Percentiles rank a stretch among this genome's conserved stretches.
Conservation (phyloP, 2,797 vertebrate species). For the Chrosomus eos region DNA sequence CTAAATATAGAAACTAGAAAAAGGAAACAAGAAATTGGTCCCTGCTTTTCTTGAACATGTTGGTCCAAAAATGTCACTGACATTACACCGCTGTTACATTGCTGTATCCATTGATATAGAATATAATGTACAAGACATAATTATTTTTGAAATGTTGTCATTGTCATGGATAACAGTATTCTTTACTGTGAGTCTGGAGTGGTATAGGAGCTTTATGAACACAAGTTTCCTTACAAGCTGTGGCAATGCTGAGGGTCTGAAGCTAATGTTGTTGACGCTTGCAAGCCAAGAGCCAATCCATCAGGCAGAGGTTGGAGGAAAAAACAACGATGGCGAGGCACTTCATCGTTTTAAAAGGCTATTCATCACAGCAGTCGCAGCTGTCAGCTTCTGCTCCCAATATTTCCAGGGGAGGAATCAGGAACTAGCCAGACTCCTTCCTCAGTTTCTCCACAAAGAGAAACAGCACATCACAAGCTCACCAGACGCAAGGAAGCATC, state of each 20-base stretch:
- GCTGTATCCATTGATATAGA: neutral
- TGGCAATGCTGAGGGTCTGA: conserved; percentile 17
- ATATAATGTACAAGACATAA: neutral
- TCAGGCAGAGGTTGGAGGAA: conserved; percentile 44
- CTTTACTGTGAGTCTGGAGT: neutral
- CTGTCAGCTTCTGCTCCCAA: conserved; percentile 75
- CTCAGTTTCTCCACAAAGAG: conserved; percentile 63
- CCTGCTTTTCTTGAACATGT: neutral
- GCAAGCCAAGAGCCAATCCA: conserved; percentile 49
- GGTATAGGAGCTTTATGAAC: conserved; percentile 9
- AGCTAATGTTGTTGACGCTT: conserved; percentile 49
- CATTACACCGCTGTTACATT: neutral
- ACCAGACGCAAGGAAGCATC: conserved; percentile 29
- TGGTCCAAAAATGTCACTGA: neutral
- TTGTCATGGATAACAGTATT: neutral
- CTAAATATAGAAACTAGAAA: neutral
- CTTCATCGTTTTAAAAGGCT: conserved; percentile 80
- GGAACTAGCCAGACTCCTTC: conserved; percentile 72
- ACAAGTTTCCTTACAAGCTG: conserved; percentile 10
- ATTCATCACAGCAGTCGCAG: conserved; percentile 77
- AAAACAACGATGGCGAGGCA: conserved; percentile 69
- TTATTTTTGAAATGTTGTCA: neutral
- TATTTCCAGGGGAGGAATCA: conserved; percentile 71
- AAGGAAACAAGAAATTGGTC: neutral
- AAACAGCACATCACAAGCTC: conserved; percentile 71